A percentile compares a stretch with the other conserved stretches of the same genome.
These are phyloP conservation scores for Chauna torquata DNA, from an alignment of 2,113 vertebrate genomes.

Conservation along the genomic window DNA sequence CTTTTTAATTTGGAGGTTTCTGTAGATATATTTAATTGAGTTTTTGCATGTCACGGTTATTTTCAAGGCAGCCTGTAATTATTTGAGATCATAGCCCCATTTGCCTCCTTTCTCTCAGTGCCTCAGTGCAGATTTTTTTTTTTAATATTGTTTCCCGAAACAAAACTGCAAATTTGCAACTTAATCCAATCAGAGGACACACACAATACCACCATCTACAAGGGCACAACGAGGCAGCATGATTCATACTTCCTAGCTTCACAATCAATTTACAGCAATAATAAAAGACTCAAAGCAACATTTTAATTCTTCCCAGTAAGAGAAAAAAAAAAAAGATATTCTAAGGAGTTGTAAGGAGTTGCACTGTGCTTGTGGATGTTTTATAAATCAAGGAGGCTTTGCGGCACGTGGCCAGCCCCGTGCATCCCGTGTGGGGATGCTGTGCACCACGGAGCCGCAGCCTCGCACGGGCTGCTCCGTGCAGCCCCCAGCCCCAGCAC, in stretches of 20 bases:
- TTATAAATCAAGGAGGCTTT: not conserved
- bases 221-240: accelerated
- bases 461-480: accelerated
- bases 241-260: not conserved
- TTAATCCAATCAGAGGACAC: not conserved
- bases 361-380: not conserved
- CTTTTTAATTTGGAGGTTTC: not conserved
- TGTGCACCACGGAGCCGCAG: not conserved
- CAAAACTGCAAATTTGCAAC: not conserved
- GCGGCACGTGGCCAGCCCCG: no score
- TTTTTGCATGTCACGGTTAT: not conserved
- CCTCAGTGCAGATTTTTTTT: not conserved
- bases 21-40: slow-evolving; percentile 11
- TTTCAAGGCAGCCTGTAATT: slow-evolving; percentile 33
- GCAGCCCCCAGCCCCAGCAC: not conserved
- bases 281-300: not conserved
- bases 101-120: not conserved
- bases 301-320: not conserved
- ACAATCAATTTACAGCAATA: not conserved
- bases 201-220: not conserved
- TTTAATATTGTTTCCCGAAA: not conserved
- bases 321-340: not conserved
- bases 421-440: not conserved
- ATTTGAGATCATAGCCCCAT: not conserved
- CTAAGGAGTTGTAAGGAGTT: not conserved